Conservation (phyloP, 64 coral and sea anemone genomes). For the Montipora sp. region DNA sequence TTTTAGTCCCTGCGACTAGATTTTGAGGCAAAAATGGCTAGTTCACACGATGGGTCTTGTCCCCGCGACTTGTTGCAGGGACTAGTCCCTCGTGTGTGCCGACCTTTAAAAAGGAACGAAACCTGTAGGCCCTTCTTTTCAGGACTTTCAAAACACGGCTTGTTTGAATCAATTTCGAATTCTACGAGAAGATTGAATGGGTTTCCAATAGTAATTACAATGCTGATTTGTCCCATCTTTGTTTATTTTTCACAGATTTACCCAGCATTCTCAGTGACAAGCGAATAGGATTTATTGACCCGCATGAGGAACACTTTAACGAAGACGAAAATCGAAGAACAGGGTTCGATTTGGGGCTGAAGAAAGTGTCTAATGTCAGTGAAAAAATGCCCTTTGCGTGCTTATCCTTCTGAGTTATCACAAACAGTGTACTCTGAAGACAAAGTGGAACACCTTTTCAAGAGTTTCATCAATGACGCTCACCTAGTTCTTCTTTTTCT, state of each 20-base stretch:
- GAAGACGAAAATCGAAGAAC: constrained; percentile 33
- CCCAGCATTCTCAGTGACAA: constrained; percentile 78
- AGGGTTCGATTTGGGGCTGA: constrained; percentile 22
- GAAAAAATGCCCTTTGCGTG: constrained; percentile 64
- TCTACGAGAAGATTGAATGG: no score
- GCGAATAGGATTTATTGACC: constrained; percentile 77
- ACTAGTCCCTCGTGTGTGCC: no score
- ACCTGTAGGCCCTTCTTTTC: no score
- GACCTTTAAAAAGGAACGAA: no score
- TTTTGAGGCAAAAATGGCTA: no score
- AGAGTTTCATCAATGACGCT: constrained; percentile 81
- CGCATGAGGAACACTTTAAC: constrained; percentile 79
- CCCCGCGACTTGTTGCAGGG: no score
- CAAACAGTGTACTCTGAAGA: constrained; percentile 79
- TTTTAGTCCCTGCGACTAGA: no score
- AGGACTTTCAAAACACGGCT: no score
- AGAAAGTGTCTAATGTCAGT: neutral
- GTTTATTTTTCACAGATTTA: constrained; percentile 62
- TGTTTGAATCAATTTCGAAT: no score
- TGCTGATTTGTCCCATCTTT: neutral
- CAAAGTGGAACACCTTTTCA: constrained; percentile 66
- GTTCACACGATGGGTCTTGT: no score
- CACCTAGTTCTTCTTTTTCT: constrained; percentile 79
- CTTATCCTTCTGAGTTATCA: constrained; percentile 71
- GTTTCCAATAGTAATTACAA: no score